Conservation (phyloP, 2,113 vertebrate species). For the Myotis yumanensis region DNA sequence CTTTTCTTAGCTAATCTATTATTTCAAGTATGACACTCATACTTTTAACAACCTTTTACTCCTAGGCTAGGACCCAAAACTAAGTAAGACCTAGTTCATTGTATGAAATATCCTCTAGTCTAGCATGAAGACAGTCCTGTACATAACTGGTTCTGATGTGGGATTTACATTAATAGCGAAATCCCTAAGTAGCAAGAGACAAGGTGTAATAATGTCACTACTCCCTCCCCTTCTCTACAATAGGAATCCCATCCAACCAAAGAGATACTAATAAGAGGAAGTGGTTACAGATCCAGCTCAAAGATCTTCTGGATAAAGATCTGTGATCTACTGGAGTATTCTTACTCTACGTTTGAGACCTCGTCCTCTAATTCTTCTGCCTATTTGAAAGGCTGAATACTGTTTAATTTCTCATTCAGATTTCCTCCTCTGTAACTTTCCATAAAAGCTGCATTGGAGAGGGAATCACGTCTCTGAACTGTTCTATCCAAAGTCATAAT, state of each 20-base stretch:
- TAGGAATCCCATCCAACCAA: background rate
- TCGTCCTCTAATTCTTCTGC: background rate
- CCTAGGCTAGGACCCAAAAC: background rate
- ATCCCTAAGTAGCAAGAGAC: background rate
- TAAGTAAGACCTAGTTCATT: background rate
- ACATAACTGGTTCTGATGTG: background rate
- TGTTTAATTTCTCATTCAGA: background rate
- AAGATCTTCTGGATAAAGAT: background rate
- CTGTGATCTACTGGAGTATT: background rate
- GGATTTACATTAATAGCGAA: background rate
- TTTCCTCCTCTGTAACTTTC: background rate
- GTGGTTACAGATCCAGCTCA: background rate
- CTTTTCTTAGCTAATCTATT: background rate
- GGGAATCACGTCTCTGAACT: background rate
- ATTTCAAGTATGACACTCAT: background rate
- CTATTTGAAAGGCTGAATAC: background rate
- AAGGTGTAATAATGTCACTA: background rate
- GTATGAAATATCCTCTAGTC: background rate
- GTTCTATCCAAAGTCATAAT: background rate
- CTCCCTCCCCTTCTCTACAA: background rate
- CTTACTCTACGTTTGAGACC: background rate
- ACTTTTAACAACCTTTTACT: background rate
- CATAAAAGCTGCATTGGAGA: background rate
- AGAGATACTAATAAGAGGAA: background rate
- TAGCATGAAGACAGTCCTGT: background rate